Evolutionary conservation across 2,113 vertebrate species (phyloP).

Genomic region (Enhydra lutris): DNA sequence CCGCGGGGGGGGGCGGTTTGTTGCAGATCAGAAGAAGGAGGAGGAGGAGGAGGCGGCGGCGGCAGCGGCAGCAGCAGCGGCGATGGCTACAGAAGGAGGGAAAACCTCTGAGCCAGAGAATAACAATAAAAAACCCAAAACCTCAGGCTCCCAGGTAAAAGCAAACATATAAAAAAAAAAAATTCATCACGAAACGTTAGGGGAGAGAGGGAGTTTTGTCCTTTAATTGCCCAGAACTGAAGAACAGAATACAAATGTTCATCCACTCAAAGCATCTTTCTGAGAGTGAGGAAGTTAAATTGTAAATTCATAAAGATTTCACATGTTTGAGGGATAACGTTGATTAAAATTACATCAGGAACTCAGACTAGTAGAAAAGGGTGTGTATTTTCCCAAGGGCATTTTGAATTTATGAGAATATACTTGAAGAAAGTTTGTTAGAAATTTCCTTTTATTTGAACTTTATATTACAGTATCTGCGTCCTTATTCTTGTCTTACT

Average conservation of each 20-base stretch:
- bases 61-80: conserved; percentile 52
- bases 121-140: conserved; percentile 95
- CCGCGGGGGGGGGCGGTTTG: conserved; percentile 70
- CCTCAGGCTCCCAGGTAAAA: conserved; percentile 96
- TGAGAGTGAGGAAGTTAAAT: conserved; percentile 63
- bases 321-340: conserved; percentile 23
- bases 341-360: conserved; percentile 47
- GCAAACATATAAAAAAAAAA: conserved; percentile 7
- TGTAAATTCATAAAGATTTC: conserved; percentile 55
- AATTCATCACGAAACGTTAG: conserved; percentile 19
- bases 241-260: conserved; percentile 55
- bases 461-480: conserved; percentile 35
- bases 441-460: conserved; percentile 59
- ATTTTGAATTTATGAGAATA: conserved; percentile 51
- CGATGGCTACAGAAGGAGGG: conserved; percentile 97
- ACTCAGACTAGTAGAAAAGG: neutral
- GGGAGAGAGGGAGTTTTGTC: conserved; percentile 54
- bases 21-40: conserved; percentile 97
- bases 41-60: conserved; percentile 82
- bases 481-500: conserved; percentile 66
- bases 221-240: conserved; percentile 61
- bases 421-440: conserved; percentile 65
- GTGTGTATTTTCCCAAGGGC: conserved; percentile 52
- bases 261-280: conserved; percentile 58
- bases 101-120: conserved; percentile 92